Percentiles rank a stretch among this genome's conserved stretches.
These are phyloP conservation scores for Sebastes flavidus DNA, from an alignment of 2,797 vertebrate species.

Conservation along the genomic window DNA sequence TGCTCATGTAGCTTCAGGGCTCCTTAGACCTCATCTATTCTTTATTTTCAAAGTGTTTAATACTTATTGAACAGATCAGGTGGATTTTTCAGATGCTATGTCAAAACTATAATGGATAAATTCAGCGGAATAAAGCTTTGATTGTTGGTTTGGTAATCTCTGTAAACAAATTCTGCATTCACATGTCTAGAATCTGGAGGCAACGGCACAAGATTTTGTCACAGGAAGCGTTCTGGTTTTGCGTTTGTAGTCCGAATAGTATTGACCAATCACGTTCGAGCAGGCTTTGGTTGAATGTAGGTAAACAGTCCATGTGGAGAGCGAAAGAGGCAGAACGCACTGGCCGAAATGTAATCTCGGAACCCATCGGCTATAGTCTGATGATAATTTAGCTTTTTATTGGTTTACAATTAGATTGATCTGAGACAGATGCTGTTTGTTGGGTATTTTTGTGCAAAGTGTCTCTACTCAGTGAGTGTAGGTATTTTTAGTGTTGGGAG, in stretches of 20 bases:
- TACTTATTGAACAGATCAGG: not conserved
- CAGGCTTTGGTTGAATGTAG: too few species aligned
- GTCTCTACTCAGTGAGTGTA: not conserved
- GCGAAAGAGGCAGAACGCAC: too few species aligned
- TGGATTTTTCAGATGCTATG: not conserved
- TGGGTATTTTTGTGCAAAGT: slow-evolving; percentile 22
- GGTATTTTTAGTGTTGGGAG: slow-evolving; percentile 22
- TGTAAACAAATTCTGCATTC: too few species aligned
- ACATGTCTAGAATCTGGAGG: too few species aligned
- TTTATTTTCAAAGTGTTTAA: not conserved
- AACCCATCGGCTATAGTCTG: too few species aligned
- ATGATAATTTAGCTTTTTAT: too few species aligned
- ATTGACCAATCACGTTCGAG: too few species aligned
- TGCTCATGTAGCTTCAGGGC: not conserved
- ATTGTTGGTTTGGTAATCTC: not conserved
- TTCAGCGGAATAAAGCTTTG: not conserved
- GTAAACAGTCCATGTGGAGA: too few species aligned
- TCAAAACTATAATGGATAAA: not conserved
- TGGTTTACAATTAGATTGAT: not conserved
- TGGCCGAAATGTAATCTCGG: too few species aligned
- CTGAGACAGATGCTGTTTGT: slow-evolving; percentile 13
- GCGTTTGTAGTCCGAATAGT: too few species aligned
- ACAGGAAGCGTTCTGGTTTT: too few species aligned
- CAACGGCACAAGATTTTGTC: too few species aligned
- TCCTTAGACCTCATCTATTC: not conserved